Evolutionary conservation across 1,140 invertebrate species (phyloP).

Genomic region (Bombus fervidus): DNA sequence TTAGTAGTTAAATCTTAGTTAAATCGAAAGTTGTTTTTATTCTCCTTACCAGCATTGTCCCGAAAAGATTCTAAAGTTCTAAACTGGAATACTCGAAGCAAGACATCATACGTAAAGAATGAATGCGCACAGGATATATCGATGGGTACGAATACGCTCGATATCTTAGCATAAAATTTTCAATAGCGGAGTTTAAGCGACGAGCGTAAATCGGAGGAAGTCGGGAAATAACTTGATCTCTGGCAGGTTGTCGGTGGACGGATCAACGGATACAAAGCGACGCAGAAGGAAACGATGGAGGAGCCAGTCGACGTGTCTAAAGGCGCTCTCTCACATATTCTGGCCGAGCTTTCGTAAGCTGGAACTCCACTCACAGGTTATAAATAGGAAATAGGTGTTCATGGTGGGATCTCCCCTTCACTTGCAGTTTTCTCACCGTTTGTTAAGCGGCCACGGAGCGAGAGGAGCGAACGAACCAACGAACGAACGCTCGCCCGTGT

Average conservation of each 20-base stretch:
- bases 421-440: constrained; percentile 63
- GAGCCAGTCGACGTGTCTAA: constrained; percentile 1
- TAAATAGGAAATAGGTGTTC: constrained; percentile 59
- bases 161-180: neutral
- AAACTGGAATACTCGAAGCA: no score
- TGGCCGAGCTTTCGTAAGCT: constrained; percentile 50
- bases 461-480: neutral
- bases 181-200: neutral
- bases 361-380: constrained; percentile 54
- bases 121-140: no score
- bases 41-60: no score
- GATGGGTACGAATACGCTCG: no score
- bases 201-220: neutral
- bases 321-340: constrained; percentile 34
- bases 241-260: neutral
- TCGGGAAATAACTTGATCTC: neutral
- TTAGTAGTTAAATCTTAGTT: no score
- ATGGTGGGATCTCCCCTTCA: constrained; percentile 58
- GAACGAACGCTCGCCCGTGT: neutral
- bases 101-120: no score
- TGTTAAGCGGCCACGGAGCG: constrained; percentile 37
- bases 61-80: no score
- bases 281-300: neutral
- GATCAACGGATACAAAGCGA: neutral
- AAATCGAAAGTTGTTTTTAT: no score